phyloP scores from a whole-genome alignment of 2,113 vertebrate genomes.

The Barbus barbus region DNA sequence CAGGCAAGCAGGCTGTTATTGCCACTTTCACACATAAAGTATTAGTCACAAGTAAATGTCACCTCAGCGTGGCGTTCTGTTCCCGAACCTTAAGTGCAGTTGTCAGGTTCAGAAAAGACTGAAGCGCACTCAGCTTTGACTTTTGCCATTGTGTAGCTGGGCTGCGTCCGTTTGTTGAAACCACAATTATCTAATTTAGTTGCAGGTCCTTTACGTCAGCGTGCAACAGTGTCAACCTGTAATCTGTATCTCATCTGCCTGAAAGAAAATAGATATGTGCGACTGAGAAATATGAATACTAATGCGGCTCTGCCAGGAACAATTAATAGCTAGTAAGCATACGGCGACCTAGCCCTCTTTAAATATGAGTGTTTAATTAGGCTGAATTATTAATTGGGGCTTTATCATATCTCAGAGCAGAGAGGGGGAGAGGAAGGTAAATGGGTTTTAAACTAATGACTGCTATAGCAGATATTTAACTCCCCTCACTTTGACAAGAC shows the following conservation, averaged over 20 bases:
- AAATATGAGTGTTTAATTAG: slow-evolving; percentile 79
- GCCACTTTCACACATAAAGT: slow-evolving; percentile 29
- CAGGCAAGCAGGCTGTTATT: slow-evolving; percentile 22
- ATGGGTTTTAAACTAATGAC: slow-evolving; percentile 71
- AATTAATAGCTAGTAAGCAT: slow-evolving; percentile 52
- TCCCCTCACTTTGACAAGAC: slow-evolving; percentile 56
- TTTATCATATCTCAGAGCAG: slow-evolving; percentile 64
- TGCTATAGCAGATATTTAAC: slow-evolving; percentile 54
- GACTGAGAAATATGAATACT: slow-evolving; percentile 51
- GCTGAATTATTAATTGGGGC: slow-evolving; percentile 73
- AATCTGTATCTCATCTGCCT: slow-evolving; percentile 28
- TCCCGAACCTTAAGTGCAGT: slow-evolving; percentile 23
- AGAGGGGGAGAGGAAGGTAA: slow-evolving; percentile 60
- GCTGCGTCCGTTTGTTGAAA: slow-evolving; percentile 3
- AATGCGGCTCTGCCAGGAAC: slow-evolving; percentile 46
- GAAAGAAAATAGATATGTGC: slow-evolving; percentile 38
- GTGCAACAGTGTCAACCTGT: not conserved
- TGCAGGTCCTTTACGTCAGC: slow-evolving; percentile 10
- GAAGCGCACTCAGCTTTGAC: not conserved
- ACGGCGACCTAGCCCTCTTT: slow-evolving; percentile 59
- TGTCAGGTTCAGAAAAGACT: slow-evolving; percentile 30
- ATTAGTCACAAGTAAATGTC: slow-evolving; percentile 47
- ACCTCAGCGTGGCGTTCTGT: slow-evolving; percentile 32
- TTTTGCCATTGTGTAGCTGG: not conserved
- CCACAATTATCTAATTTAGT: slow-evolving; percentile 44